Evolutionary conservation across 1,140 invertebrate species (phyloP), one percentile per base, ranked within the genome.

Genomic region (Drosophila obscura): DNA sequence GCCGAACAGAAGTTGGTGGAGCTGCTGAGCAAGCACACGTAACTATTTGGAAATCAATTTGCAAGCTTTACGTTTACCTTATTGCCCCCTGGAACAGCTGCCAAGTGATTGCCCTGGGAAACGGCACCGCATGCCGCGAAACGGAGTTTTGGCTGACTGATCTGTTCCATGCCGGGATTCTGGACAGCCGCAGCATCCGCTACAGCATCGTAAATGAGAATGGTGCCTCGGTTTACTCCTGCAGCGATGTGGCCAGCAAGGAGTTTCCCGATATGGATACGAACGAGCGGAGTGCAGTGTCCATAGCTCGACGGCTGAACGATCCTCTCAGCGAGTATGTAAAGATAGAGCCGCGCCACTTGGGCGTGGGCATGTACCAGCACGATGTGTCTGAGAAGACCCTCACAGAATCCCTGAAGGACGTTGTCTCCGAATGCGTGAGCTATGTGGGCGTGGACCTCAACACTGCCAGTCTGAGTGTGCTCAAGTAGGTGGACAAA

Each of bases 351-450:
- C 97, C 97, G 0, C 96, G 97, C 88, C 96, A 98, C 91, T 93
- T 99, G 63, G 97, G 97, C 13, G 95, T 96, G 5, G 97, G 97
- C 41, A 96, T 98, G 94, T 99, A 98, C 89, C 96, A 99, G 92
- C 97, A 98, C 90, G 97, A 98, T 91, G 93, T 98, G 9, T 94
- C 96, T 1, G 95, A 96, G 63, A 96, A 95, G 84, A 94, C 95
- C 80, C 90, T 99, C 2, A 94, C 95, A 16, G 92, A 94, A 16
- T 94, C 95, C 0, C 92, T 98, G 9, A 95, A 96, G 74, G 95
- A 95, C 73, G 93, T 95, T 0, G 94, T 96, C 2, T 94, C 94
- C 8, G 96, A 98, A 89, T 96, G 96, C 90, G 97, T 98, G 5
- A 98, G 97, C 93, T 97, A 97, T 92, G 97, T 98, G 0, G 97